A percentile compares a stretch with the other conserved stretches of the same genome.
Conservation (phyloP, 2,113 vertebrate genomes). For the Salvator merianae region DNA sequence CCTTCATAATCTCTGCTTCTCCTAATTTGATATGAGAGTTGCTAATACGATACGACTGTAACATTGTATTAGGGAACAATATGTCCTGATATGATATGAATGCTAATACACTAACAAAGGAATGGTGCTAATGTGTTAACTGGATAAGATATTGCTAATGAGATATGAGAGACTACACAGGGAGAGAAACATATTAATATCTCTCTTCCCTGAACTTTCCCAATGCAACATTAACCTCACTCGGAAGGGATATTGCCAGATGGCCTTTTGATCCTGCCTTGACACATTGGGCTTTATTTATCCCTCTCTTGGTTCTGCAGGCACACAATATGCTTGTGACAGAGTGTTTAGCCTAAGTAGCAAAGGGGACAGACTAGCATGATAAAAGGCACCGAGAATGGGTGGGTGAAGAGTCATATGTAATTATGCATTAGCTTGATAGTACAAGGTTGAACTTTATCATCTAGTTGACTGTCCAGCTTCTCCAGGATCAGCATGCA, state of each 20-base stretch:
- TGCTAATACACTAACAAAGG: slow-evolving; percentile 73
- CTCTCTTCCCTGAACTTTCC: slow-evolving; percentile 60
- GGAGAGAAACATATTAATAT: slow-evolving; percentile 46
- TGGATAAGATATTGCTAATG: slow-evolving; percentile 68
- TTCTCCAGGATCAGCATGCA: neutral
- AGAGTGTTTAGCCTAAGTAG: neutral
- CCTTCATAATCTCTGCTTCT: slow-evolving; percentile 74
- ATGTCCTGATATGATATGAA: slow-evolving; percentile 74
- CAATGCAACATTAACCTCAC: slow-evolving; percentile 33
- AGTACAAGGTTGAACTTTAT: slow-evolving; percentile 1
- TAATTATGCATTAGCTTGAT: neutral
- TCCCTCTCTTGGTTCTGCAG: neutral
- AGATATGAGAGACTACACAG: slow-evolving; percentile 63
- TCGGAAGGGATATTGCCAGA: neutral
- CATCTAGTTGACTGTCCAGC: neutral
- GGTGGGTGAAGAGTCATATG: neutral
- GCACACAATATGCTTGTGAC: neutral
- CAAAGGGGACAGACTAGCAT: neutral
- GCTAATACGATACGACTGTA: slow-evolving; percentile 76
- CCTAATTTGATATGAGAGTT: slow-evolving; percentile 80
- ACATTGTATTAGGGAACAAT: slow-evolving; percentile 73
- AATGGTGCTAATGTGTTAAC: slow-evolving; percentile 74
- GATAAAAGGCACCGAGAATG: neutral
- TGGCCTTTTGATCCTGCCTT: slow-evolving; percentile 19
- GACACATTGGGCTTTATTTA: neutral